phyloP scores from a whole-genome alignment of 2,113 vertebrate species.

The Otocyon megalotis region DNA sequence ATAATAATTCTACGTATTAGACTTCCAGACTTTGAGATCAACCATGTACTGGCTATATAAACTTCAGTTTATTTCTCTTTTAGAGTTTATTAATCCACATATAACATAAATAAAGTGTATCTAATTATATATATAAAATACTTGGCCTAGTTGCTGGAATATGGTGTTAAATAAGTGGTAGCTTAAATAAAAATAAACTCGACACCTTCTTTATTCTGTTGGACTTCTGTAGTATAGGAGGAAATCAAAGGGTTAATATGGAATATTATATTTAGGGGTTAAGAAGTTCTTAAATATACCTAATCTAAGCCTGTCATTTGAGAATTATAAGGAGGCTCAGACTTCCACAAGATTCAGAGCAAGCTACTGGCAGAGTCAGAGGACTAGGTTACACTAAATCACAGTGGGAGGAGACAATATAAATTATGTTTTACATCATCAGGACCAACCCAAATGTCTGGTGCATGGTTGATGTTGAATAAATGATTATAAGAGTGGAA shows the following conservation, averaged over 20 bases:
- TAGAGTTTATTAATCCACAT: not conserved
- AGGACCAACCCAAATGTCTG: not conserved
- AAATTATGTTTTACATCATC: not conserved
- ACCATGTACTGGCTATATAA: not conserved
- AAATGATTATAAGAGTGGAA: not conserved
- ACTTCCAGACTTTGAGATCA: not conserved
- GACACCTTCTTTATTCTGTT: not conserved
- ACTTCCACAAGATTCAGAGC: not conserved
- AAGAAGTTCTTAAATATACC: not conserved
- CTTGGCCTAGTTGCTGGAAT: not conserved
- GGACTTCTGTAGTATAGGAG: not conserved
- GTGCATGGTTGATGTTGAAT: not conserved
- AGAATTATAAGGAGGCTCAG: not conserved
- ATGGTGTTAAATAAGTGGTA: not conserved
- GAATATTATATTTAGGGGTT: not conserved
- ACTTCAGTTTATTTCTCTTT: not conserved
- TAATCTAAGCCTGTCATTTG: not conserved
- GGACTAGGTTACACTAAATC: not conserved
- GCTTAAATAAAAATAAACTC: not conserved
- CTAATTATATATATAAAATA: not conserved
- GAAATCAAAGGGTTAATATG: not conserved
- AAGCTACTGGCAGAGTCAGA: not conserved
- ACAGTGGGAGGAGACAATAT: not conserved
- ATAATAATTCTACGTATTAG: not conserved
- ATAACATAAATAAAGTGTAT: no score